Base-by-base conservation (phyloP, 2,113 vertebrate genomes). In the Mustela lutreola region DNA sequence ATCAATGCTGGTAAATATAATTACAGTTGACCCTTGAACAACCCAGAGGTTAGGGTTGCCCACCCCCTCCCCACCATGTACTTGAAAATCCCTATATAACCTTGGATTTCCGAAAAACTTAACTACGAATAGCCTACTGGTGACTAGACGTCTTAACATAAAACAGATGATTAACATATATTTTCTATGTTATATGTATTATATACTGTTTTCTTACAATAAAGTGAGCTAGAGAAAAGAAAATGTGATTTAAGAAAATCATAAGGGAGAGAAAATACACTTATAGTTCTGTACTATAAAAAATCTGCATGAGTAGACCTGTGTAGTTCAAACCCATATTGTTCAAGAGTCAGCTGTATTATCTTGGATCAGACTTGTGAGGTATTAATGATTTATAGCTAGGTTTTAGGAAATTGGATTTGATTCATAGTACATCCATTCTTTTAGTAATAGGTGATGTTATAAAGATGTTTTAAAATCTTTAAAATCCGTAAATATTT, bases 381-480 rank as follows among this genome's bases (percentile, higher is more conserved):
- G 56, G 16, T 82, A 80, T 95, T 86, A 24, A 80, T 80, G 9
- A 36, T n/a, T 24, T 71, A 31, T 50, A 91, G 45, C 15, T 75
- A 82, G 48, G 31, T 81, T 91, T 91, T 88, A 60, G 56, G 76
- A 91, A 76, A 71, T 79, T 48, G 60, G 33, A 90, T 85, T 91
- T 93, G 53, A 45, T 80, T 85, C n/a, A 56, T 63, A 73, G 11
- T 80, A 1, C 26, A 79, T 90, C 56, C 26, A 70, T 96, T 88
- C 48, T 82, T 15, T 94, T 92, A 91, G 48, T 96, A 88, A 92
- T 76, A 88, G 39, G 8, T 33, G 36, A 96, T 76, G 12, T 82
- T 88, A 53, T 88, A 76, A 82, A 83, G 48, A 50, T 95, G 60
- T 76, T 94, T 76, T 81, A 65, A 62, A 75, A 62, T 86, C 36